Percentiles rank a stretch among this genome's conserved stretches.
phyloP scores from a whole-genome alignment of 2,888 invertebrate species.

The Odontothrips loti region DNA sequence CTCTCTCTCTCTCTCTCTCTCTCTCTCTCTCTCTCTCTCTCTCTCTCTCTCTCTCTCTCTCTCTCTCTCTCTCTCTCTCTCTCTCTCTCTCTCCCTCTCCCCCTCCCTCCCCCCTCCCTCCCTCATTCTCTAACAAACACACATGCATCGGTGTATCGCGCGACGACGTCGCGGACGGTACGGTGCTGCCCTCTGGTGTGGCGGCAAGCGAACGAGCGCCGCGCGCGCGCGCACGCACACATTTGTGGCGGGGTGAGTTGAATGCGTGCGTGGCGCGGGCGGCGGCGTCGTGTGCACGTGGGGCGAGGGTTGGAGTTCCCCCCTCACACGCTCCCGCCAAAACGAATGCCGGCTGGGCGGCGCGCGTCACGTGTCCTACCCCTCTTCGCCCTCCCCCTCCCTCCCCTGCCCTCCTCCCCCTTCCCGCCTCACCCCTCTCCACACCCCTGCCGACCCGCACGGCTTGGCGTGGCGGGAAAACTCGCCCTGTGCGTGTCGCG shows the following conservation, averaged over 20 bases:
- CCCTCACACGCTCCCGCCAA: constrained; percentile 13
- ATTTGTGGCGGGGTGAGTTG: too few relatives aligned
- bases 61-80: too few relatives aligned
- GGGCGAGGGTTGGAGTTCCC: constrained; percentile 14
- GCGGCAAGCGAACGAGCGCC: too few relatives aligned
- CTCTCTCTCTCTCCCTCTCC: too few relatives aligned
- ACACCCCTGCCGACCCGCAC: background rate
- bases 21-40: too few relatives aligned
- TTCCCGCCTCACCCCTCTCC: background rate
- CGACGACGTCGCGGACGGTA: background rate
- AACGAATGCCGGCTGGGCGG: background rate
- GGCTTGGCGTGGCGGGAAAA: constrained; percentile 10
- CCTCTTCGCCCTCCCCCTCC: background rate
- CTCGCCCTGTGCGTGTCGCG: background rate
- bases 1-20: too few relatives aligned
- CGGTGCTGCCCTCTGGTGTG: background rate
- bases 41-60: too few relatives aligned
- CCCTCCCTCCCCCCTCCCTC: too few relatives aligned
- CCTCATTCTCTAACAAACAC: too few relatives aligned
- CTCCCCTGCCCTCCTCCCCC: background rate
- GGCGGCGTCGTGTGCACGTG: background rate
- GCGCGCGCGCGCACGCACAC: too few relatives aligned
- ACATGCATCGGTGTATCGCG: background rate
- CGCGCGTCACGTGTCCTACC: background rate
- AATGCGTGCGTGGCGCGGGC: background rate